These are phyloP conservation scores for Ficedula albicollis DNA, from an alignment of 2,797 vertebrate genomes.

Conservation along the genomic window DNA sequence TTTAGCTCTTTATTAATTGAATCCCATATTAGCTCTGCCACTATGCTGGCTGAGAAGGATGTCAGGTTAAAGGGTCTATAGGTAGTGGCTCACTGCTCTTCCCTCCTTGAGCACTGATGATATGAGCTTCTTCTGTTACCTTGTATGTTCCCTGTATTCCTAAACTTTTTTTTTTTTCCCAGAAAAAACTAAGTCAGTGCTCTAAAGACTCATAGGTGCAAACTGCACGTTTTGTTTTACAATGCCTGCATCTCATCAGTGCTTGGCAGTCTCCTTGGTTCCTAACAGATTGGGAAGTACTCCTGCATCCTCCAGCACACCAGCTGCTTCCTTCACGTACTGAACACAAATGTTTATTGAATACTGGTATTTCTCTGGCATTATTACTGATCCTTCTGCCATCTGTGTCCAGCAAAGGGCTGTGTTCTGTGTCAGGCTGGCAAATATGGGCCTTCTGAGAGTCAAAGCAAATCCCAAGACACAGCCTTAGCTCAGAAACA, in stretches of 20 bases:
- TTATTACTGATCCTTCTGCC: constrained; percentile 28
- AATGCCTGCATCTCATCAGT: neutral
- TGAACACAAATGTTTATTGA: neutral
- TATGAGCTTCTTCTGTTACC: neutral
- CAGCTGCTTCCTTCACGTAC: neutral
- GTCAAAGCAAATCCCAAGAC: neutral
- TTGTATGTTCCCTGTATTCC: neutral
- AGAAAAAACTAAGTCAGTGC: neutral
- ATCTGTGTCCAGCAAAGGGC: neutral
- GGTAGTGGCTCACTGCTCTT: neutral
- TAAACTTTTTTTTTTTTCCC: neutral
- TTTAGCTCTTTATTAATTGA: constrained; percentile 46
- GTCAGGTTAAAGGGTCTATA: neutral
- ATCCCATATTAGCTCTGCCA: neutral
- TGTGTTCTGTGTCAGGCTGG: neutral
- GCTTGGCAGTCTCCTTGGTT: neutral
- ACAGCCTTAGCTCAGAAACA: neutral
- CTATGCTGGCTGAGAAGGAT: neutral
- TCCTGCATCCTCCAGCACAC: neutral
- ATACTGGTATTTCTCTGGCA: neutral
- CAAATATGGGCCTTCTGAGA: neutral
- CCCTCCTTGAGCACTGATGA: neutral
- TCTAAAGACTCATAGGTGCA: neutral
- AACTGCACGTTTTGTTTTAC: constrained; percentile 29
- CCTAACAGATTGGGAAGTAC: constrained; percentile 23